phyloP scores from a whole-genome alignment of 2,797 vertebrate genomes.

The Chrosomus eos region DNA sequence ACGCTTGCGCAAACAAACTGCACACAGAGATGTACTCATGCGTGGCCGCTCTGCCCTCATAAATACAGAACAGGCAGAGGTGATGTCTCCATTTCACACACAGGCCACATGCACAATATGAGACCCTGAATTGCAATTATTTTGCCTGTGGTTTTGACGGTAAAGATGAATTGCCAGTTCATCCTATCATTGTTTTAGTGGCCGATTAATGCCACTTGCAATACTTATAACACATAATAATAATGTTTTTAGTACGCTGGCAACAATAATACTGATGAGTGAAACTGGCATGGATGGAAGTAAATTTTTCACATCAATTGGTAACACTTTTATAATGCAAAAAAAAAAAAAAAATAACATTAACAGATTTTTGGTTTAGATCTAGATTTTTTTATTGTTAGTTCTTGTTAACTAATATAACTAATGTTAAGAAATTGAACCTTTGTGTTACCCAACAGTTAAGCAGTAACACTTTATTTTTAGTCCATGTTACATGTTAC shows the following conservation, averaged over 20 bases:
- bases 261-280: conserved; percentile 73
- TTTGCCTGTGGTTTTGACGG: conserved; percentile 22
- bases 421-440: neutral
- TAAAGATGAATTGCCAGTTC: conserved; percentile 38
- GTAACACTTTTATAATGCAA: neutral
- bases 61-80: conserved; percentile 88
- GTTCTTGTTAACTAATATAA: neutral
- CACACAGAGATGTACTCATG: conserved; percentile 18
- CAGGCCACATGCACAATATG: conserved; percentile 36
- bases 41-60: conserved; percentile 75
- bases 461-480: conserved; percentile 73
- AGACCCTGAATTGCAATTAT: conserved; percentile 30
- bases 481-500: neutral
- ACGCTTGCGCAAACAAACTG: conserved; percentile 26
- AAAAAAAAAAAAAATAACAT: neutral
- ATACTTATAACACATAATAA: conserved; percentile 79
- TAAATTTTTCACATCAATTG: conserved; percentile 88
- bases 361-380: neutral
- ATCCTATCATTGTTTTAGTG: conserved; percentile 25
- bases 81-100: conserved; percentile 91
- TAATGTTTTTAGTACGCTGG: conserved; percentile 90
- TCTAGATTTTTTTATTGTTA: neutral
- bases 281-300: conserved; percentile 83
- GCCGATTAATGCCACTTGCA: conserved; percentile 11
- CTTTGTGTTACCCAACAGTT: conserved; percentile 74